Conservation (phyloP, 2,888 invertebrate species). For the Osmoderma eremita region DNA sequence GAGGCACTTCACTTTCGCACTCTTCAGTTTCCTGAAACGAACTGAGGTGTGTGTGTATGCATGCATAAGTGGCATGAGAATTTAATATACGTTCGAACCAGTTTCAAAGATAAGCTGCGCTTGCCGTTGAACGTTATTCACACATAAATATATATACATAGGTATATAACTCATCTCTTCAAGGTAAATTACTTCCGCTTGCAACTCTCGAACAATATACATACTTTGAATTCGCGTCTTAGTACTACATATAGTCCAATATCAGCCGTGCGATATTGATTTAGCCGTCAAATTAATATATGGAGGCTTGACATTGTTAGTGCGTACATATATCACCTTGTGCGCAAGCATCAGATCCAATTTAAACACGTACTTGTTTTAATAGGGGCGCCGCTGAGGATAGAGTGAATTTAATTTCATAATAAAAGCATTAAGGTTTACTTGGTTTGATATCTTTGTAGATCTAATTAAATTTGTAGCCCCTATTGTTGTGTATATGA, state of each 20-base stretch:
- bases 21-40: too few species aligned
- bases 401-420: conserved; percentile 4
- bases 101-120: not conserved
- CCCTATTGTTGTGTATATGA: too few species aligned
- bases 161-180: conserved; percentile 24
- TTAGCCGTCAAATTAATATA: conserved; percentile 15
- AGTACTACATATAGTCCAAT: not conserved
- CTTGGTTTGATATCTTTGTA: not conserved
- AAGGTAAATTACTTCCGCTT: conserved; percentile 26
- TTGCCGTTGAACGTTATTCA: conserved; percentile 22
- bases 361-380: conserved; percentile 7
- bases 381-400: not conserved
- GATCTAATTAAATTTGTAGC: conserved; percentile 15
- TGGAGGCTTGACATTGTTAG: conserved; percentile 12
- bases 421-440: conserved; percentile 4
- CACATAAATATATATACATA: too few species aligned
- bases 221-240: conserved; percentile 22
- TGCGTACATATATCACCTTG: not conserved
- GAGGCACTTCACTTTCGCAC: too few species aligned
- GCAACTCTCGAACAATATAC: conserved; percentile 9
- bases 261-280: conserved; percentile 18
- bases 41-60: too few species aligned
- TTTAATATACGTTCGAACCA: conserved; percentile 17
- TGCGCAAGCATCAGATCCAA: conserved; percentile 2
- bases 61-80: not conserved